phyloP scores from a whole-genome alignment of 2,113 vertebrate species.

The Acrocephalus arundinaceus region DNA sequence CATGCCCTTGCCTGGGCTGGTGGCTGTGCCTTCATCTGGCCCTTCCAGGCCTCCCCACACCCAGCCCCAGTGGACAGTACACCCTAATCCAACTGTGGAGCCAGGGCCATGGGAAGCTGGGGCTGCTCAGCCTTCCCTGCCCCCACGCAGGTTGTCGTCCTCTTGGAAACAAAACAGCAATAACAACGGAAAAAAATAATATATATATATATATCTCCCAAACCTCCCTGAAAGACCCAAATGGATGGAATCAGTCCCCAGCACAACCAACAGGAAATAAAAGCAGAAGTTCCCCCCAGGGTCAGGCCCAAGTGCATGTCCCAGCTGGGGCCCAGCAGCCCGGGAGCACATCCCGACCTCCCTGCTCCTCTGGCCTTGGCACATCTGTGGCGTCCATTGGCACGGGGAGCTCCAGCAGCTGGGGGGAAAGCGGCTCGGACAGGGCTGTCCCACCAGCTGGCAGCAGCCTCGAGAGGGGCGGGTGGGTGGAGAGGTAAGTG shows the following conservation, averaged over 20 bases:
- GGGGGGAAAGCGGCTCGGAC: background rate
- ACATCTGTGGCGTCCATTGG: conserved; percentile 29
- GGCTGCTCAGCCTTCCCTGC: background rate
- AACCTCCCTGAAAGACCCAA: conserved; percentile 36
- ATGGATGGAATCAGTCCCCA: background rate
- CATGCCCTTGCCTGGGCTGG: background rate
- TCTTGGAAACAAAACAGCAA: conserved; percentile 45
- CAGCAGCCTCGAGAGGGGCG: background rate
- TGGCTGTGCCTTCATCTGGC: background rate
- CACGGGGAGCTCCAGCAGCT: conserved; percentile 4
- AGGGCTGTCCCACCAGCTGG: background rate
- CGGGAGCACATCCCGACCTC: background rate
- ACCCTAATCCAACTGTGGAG: background rate
- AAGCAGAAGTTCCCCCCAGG: background rate
- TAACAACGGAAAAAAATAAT: background rate
- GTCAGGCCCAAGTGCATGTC: background rate
- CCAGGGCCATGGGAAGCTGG: background rate
- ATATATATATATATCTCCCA: conserved; percentile 12
- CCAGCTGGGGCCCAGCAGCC: background rate
- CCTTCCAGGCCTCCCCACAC: background rate
- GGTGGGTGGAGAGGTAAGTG: background rate
- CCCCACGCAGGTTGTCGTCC: background rate
- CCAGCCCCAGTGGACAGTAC: accelerated
- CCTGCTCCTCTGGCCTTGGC: conserved; percentile 62
- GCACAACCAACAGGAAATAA: background rate